Base-by-base conservation (phyloP, 1,140 invertebrate species). In the Planococcus citri region DNA sequence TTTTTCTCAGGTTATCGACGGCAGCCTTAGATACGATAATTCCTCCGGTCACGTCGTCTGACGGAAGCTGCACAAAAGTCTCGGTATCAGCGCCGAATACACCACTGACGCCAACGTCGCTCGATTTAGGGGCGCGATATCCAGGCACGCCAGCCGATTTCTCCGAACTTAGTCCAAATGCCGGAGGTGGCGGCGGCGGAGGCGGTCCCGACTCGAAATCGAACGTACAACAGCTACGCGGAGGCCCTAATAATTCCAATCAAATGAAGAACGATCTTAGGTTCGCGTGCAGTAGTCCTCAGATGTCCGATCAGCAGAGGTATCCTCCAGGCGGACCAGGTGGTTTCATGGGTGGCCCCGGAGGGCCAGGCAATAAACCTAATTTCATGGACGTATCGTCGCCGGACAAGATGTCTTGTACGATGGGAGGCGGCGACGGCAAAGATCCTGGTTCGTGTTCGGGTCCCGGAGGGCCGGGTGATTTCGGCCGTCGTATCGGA, bases 101-200 rank as follows among this genome's bases (percentile, higher is more conserved):
- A 57, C 51, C 68, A 25, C 51, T 57, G 29, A 69, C 67, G 4
- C 57, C 68, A 14, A 70, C 70, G 4, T 69, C 41, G 22, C 80
- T 80, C 58, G 79, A 78, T 41, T 76, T 81, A 38, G 80, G 79
- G 73, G 75, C 41, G 75, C 73, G 79, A 24, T 80, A 77, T 75
- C 76, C 79, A n/a, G 74, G 77, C 27, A 78, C 77, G 25, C 74
- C 75, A 25, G 67, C 58, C 41, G 70, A 71, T 58, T 71, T 71
- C 41, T 33, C 70, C 76, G 76, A 71, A 75, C 78, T 57, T 74
- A 78, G 73, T 77, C 77, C 58, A 74, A n/a, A n/a, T n/a, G n/a
- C n/a, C n/a, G n/a, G n/a, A n/a, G n/a, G n/a, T n/a, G n/a, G n/a
- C n/a, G n/a, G n/a, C n/a, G n/a, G n/a, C n/a, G n/a, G n/a, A n/a